phyloP scores from a whole-genome alignment of 2,113 vertebrate species.

The Xiphias gladius region DNA sequence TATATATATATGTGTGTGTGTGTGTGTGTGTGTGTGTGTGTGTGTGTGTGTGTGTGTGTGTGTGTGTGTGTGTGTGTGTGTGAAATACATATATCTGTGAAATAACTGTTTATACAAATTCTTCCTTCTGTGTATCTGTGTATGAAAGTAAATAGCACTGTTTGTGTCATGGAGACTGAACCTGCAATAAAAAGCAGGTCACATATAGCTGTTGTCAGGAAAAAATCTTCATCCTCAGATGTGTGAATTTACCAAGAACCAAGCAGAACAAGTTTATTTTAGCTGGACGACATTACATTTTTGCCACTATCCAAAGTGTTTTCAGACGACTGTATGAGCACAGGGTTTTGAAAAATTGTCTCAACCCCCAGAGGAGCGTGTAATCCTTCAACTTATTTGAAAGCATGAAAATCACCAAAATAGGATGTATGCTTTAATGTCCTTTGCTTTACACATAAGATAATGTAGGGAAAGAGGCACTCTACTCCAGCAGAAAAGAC shows the following conservation, averaged over 20 bases:
- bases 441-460: conserved; percentile 9
- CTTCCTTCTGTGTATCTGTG: neutral
- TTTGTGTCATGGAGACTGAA: conserved; percentile 21
- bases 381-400: conserved; percentile 47
- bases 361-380: conserved; percentile 34
- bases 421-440: conserved; percentile 35
- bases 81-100: neutral
- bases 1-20: too few species aligned
- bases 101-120: conserved; percentile 12
- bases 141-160: conserved; percentile 14
- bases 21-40: too few species aligned
- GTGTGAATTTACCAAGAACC: conserved; percentile 15
- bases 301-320: conserved; percentile 37
- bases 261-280: conserved; percentile 25
- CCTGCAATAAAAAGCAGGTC: conserved; percentile 27
- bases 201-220: conserved; percentile 16
- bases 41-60: too few species aligned
- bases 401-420: conserved; percentile 48
- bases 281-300: conserved; percentile 25
- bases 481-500: neutral
- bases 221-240: neutral
- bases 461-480: conserved; percentile 4
- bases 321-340: conserved; percentile 27
- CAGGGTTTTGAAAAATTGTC: conserved; percentile 37
- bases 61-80: too few species aligned